Conservation (phyloP, 2,888 invertebrate species). For the Dermolepida albohirtum region DNA sequence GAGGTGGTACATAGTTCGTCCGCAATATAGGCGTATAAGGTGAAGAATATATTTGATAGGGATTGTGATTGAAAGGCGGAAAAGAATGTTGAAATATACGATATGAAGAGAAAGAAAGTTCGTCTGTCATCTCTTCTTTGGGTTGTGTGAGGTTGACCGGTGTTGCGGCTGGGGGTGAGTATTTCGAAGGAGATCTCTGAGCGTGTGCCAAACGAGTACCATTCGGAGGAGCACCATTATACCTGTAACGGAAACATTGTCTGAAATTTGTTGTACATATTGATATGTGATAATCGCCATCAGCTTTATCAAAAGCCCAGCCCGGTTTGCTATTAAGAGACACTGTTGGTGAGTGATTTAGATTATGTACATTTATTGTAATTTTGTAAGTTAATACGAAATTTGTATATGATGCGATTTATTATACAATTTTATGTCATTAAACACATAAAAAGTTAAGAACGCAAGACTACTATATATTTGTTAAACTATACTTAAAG, state of each 20-base stretch:
- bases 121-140: constrained; percentile 43
- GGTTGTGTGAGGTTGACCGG: constrained; percentile 64
- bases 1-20: constrained; percentile 65
- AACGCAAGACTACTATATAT: too few relatives aligned
- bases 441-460: too few relatives aligned
- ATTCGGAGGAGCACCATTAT: constrained; percentile 61
- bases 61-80: constrained; percentile 49
- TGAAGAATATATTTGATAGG: constrained; percentile 59
- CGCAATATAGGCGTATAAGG: constrained; percentile 61
- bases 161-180: constrained; percentile 60
- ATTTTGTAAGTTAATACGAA: too few relatives aligned
- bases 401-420: too few relatives aligned
- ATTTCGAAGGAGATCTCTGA: constrained; percentile 59
- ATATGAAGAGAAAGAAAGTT: constrained; percentile 55
- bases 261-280: neutral
- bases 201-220: constrained; percentile 58
- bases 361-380: too few relatives aligned
- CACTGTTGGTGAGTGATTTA: too few relatives aligned
- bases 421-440: too few relatives aligned
- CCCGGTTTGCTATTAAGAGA: too few relatives aligned
- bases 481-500: too few relatives aligned
- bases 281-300: too few relatives aligned
- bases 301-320: too few relatives aligned
- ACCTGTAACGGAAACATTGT: constrained; percentile 51
- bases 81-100: constrained; percentile 55